Evolutionary conservation across 2,888 invertebrate genomes (phyloP), one percentile per base, ranked within the genome.

Genomic region (Ichneumoninae sp.): DNA sequence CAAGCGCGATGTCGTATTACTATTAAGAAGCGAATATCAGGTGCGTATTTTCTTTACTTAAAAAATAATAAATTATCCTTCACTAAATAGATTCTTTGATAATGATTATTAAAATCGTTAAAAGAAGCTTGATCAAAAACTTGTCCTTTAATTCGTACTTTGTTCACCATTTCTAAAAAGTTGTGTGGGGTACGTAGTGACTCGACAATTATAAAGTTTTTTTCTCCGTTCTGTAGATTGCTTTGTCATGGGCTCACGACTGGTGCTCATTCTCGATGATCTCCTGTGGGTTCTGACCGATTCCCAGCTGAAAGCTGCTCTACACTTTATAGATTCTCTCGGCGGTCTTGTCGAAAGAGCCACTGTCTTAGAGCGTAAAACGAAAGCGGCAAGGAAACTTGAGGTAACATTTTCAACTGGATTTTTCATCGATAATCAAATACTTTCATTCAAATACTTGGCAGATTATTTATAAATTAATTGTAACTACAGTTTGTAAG

Each of bases 261-360:
- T 99, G 86, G 97, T 98, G 80, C 95, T 99, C 76, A 97, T 99
- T 89, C 95, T 99, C 88, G 99, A 99, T 94, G 99, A 99, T 92
- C 95, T 99, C 69, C 95, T 99, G 44, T 99, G 99, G 99, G 99
- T 99, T 60, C 94, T 99, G 83, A 99, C 99, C 0, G 99, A 99
- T 94, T 98, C 98, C 0, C 99, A 99, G 94, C 94, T 99, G 57
- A 97, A 98, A 89, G 99, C 99, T 16, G 98, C 98, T 71, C 94
- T 99, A 40, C 97, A 98, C 90, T 98, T 99, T 94, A 96, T 98
- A 63, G 97, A 97, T 90, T 98, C 98, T 1, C 94, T 98, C 60
- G 96, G 97, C 66, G 97, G 96, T 40, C 95, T 99, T 0, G 97
- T 98, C 63, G 96, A 97, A 89, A 95, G 96, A 90, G 97, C 98